Base-by-base conservation (phyloP, 2,888 invertebrate genomes). In the Oscheius myriophilus region DNA sequence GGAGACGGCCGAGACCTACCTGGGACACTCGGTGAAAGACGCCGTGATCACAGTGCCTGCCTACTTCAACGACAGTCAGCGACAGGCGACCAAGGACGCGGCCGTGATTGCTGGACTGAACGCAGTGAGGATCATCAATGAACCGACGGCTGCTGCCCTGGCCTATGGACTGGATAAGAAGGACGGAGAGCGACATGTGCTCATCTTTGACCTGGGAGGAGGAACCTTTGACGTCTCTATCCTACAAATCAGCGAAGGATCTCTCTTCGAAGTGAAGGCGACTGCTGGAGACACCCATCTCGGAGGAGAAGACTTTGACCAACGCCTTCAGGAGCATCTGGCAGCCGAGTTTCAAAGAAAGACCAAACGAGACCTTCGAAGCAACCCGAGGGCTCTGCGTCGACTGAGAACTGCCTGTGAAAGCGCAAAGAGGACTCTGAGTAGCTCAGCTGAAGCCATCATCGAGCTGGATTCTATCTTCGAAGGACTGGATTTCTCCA, bases 401-500 rank as follows among this genome's bases (percentile, higher is more conserved):
- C 92, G 95, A 86, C 89, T 96, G 81, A 91, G 95, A 84, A 96
- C 95, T 0, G 93, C 95, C 33, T 95, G 95, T 82, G 91, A 91
- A 85, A 85, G 90, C 71, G 90, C 90, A 64, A 91, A 91, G 88
- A 87, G 91, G 72, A 90, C 90, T 14, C 86, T 91, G 89, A 95
- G 69, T 21, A 64, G 71, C 57, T 82, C 82, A 16, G 68, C 79
- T 2, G 77, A 91, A 94, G 76, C 76, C 39, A 66, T 72, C 21
- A 66, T 96, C 83, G 96, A 96, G 90, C 95, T 96, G 78, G 96
- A 96, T 87, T 95, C 95, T 0, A 90, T 96, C 67, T 94, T 91
- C 84, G 95, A 96, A 88, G 96, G 96, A 75, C 92, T 94, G 80
- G 96, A 98, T 88, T 96, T 95, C 90, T 95, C 95, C 89, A 94